A percentile compares a stretch with the other conserved stretches of the same genome.
Conservation (phyloP, 1,140 invertebrate species). For the Cherax destructor region DNA sequence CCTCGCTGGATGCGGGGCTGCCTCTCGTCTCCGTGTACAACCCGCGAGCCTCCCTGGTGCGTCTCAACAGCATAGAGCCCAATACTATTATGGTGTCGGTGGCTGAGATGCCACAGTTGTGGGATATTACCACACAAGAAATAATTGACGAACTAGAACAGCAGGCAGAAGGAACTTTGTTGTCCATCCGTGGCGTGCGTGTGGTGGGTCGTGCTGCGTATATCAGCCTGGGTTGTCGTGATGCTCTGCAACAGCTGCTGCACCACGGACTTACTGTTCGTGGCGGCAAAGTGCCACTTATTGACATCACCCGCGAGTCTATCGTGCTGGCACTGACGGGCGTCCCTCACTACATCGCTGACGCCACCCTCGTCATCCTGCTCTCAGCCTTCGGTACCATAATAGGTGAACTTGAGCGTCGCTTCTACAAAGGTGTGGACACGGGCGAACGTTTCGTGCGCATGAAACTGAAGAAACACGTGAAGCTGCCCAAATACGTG, state of each 20-base stretch:
- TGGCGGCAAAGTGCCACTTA: constrained; percentile 73
- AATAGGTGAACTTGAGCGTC: constrained; percentile 75
- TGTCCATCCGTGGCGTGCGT: constrained; percentile 74
- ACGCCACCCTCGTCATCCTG: constrained; percentile 73
- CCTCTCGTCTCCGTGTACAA: constrained; percentile 71
- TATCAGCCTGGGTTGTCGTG: constrained; percentile 74
- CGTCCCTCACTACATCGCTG: constrained; percentile 74
- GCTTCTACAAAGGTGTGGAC: constrained; percentile 76
- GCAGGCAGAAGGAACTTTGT: constrained; percentile 74
- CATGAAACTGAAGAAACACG: constrained; percentile 73
- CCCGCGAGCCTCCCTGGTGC: constrained; percentile 71
- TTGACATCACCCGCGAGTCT: constrained; percentile 74
- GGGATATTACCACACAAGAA: constrained; percentile 74
- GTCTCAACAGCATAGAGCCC: constrained; percentile 73
- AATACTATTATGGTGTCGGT: constrained; percentile 74
- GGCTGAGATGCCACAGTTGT: constrained; percentile 72
- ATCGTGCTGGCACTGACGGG: constrained; percentile 74
- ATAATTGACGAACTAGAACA: constrained; percentile 75
- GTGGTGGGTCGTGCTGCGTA: constrained; percentile 73
- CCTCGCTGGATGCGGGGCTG: constrained; percentile 70
- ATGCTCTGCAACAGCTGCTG: constrained; percentile 73
- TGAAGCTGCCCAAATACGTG: constrained; percentile 73
- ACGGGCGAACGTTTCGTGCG: constrained; percentile 76
- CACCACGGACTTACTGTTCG: constrained; percentile 73
- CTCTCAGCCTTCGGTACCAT: constrained; percentile 75